phyloP scores from a whole-genome alignment of 2,797 vertebrate genomes.

The Catamblyrhynchus diadema region DNA sequence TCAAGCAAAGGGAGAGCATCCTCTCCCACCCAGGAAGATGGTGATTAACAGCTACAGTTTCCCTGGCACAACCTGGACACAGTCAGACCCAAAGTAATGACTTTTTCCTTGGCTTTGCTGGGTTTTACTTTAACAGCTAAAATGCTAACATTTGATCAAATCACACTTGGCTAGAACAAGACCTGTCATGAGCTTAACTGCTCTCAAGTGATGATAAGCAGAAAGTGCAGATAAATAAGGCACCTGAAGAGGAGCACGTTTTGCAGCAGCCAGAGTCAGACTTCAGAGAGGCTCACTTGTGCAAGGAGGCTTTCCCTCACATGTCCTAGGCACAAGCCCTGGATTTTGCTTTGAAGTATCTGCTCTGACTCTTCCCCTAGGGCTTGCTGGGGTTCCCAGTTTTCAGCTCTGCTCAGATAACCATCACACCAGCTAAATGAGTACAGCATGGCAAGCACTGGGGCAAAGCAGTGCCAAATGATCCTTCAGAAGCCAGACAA shows the following conservation, averaged over 20 bases:
- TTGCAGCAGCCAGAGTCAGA: neutral
- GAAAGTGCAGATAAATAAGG: neutral
- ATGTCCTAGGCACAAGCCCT: neutral
- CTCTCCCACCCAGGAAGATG: neutral
- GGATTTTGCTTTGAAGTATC: neutral
- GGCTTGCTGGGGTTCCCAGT: neutral
- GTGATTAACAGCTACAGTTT: neutral
- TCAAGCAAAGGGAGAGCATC: neutral
- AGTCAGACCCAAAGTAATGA: neutral
- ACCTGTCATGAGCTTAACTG: neutral
- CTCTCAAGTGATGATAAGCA: constrained; percentile 1
- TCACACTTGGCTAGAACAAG: neutral
- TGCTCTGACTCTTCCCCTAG: neutral
- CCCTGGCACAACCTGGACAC: neutral
- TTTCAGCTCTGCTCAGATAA: constrained; percentile 10
- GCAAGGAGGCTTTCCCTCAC: neutral
- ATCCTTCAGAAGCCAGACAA: neutral
- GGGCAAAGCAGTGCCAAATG: neutral
- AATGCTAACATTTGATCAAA: neutral
- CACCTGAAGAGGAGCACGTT: neutral
- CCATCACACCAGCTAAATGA: neutral
- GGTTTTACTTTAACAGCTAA: neutral
- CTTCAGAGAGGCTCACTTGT: neutral
- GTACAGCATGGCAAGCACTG: neutral
- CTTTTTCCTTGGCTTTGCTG: neutral